phyloP scores from a whole-genome alignment of 2,797 vertebrate species.

The Arrhamphus sclerolepis region DNA sequence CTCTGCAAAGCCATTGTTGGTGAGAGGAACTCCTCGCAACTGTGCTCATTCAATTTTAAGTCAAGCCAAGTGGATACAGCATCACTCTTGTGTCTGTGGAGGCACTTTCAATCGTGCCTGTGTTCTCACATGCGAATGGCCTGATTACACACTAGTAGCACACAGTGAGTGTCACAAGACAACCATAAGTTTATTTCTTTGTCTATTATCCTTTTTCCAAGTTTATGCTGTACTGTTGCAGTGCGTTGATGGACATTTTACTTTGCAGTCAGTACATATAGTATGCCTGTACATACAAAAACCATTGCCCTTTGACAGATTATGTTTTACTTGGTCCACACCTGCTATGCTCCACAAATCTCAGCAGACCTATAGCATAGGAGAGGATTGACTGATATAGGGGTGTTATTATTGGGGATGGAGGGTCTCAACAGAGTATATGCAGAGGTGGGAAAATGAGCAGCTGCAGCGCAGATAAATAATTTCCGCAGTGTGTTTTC shows the following conservation, averaged over 20 bases:
- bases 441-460: conserved; percentile 59
- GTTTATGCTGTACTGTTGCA: conserved; percentile 10
- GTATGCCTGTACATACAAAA: too few relatives aligned
- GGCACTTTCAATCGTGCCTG: conserved; percentile 38
- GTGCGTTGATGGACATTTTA: too few relatives aligned
- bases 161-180: conserved; percentile 24
- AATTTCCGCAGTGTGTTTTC: conserved; percentile 71
- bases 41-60: conserved; percentile 34
- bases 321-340: conserved; percentile 39
- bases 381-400: conserved; percentile 48
- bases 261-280: too few relatives aligned
- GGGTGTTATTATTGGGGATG: conserved; percentile 49
- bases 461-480: conserved; percentile 65
- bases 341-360: conserved; percentile 23
- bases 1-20: conserved; percentile 27
- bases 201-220: conserved; percentile 12
- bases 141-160: conserved; percentile 11
- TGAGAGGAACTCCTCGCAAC: conserved; percentile 51
- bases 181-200: conserved; percentile 10
- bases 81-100: conserved; percentile 31
- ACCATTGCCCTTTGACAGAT: too few relatives aligned
- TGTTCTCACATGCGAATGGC: conserved; percentile 14
- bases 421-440: conserved; percentile 51
- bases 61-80: too few relatives aligned
- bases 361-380: conserved; percentile 12